Percentiles rank a stretch among this genome's conserved stretches.
phyloP scores from a whole-genome alignment of 35 echinoderm and acorn worm genomes.

The Nesometra sesokonis region DNA sequence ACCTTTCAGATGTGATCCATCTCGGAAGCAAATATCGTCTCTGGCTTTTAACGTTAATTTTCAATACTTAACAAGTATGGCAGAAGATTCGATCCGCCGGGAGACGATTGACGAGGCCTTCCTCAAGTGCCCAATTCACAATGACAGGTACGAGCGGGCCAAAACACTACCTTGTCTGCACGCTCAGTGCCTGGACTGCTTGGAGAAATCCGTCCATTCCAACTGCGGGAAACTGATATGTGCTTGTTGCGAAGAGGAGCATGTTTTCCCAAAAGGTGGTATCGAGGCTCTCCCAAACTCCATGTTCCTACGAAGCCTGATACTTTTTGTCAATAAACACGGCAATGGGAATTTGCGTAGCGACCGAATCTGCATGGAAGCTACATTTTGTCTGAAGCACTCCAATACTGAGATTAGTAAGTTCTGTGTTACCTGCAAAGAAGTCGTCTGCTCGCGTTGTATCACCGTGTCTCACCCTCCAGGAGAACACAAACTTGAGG shows the following conservation, averaged over 20 bases:
- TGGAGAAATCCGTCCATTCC: not conserved
- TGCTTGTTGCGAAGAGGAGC: not conserved
- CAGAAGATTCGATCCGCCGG: not conserved
- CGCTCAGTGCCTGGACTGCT: not conserved
- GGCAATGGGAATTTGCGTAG: not conserved
- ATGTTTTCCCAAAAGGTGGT: not conserved
- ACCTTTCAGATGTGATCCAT: not conserved
- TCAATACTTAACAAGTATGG: not conserved
- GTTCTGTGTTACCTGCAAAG: not conserved
- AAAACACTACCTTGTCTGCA: not conserved
- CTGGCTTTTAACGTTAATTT: not conserved
- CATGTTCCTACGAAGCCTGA: not conserved
- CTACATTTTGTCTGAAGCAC: not conserved
- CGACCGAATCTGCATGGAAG: not conserved
- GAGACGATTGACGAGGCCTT: not conserved
- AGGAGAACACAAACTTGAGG: not conserved
- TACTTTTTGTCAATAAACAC: not conserved
- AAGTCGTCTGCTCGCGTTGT: not conserved
- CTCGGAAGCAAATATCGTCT: not conserved
- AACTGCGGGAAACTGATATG: not conserved
- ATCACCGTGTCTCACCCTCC: not conserved
- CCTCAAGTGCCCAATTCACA: not conserved
- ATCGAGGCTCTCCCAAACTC: not conserved
- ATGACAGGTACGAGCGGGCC: not conserved
- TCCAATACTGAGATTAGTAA: not conserved